These are phyloP conservation scores for Sphaerophoria rueppellii DNA, from an alignment of 2,888 invertebrate species.

Conservation along the genomic window DNA sequence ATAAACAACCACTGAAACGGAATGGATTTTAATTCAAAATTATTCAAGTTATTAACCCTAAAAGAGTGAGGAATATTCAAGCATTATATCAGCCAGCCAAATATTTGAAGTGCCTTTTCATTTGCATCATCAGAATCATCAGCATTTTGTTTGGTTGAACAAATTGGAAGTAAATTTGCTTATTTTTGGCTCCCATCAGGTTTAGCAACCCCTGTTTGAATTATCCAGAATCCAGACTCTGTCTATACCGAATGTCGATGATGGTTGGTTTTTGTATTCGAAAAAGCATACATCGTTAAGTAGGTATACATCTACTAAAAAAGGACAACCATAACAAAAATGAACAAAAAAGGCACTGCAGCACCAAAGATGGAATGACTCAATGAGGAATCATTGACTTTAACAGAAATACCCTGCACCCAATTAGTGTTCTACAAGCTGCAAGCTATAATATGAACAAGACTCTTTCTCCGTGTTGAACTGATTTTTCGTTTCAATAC, in stretches of 20 bases:
- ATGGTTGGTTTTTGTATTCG: not conserved
- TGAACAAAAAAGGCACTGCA: constrained; percentile 21
- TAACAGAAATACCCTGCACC: constrained; percentile 26
- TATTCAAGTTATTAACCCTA: constrained; percentile 14
- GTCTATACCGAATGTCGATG: not conserved
- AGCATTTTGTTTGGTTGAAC: not conserved
- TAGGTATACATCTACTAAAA: not conserved
- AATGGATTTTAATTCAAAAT: constrained; percentile 9
- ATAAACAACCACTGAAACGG: not conserved
- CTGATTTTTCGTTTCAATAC: constrained; percentile 8
- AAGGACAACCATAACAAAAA: not conserved
- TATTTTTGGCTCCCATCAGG: not conserved
- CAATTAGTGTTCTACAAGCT: constrained; percentile 43
- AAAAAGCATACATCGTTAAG: constrained; percentile 5
- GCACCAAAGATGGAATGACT: constrained; percentile 7
- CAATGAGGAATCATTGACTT: constrained; percentile 33
- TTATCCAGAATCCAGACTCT: not conserved
- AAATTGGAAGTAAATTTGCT: not conserved
- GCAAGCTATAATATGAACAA: not conserved
- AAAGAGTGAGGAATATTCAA: not conserved
- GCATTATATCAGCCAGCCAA: not conserved
- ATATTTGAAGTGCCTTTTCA: constrained; percentile 15
- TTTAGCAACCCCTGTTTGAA: constrained; percentile 2
- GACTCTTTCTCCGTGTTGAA: not conserved
- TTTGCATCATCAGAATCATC: constrained; percentile 3